Base-by-base conservation (phyloP, 2,888 invertebrate genomes). In the Parthenolecanium corni region DNA sequence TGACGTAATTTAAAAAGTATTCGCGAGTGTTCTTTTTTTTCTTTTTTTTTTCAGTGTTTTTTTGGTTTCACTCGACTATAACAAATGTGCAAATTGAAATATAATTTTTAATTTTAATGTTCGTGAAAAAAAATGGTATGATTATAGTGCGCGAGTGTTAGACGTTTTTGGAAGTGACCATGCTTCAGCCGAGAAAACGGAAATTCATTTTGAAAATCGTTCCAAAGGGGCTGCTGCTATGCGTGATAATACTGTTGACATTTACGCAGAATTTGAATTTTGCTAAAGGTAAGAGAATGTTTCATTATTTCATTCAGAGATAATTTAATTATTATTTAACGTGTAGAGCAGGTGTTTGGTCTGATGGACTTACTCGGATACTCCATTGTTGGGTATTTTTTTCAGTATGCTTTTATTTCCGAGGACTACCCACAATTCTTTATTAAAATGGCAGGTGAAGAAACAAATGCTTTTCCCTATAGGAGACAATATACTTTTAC, bases 231-330 rank as follows among this genome's bases (percentile, higher is more conserved):
- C 49, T 61, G 40, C 49, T 61, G 49, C 51, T 61, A 61, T 61
- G 61, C 20, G 51, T 61, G 46, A 61, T 61, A 38, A 61, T 61
- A 49, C 23, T 61, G 61, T 49, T 61, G 18, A 61, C 61, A 21
- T 61, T 61, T 61, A 61, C 61, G n/a, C 61, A 61, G 49, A 61
- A 61, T 61, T 61, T 61, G 51, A 49, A 61, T 47, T 51, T 38
- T 18, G 61, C 49, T 23, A 61, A 61, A 61, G 61, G 61, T 61
- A 61, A 61, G 61, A 31, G 31, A 4, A 31, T 31, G n/a, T n/a
- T n/a, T n/a, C n/a, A n/a, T n/a, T n/a, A n/a, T n/a, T n/a, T n/a
- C n/a, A n/a, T n/a, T n/a, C n/a, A n/a, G n/a, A n/a, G n/a, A n/a
- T n/a, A n/a, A n/a, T n/a, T n/a, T n/a, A n/a, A n/a, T n/a, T n/a